Base-by-base conservation (phyloP, 2,797 vertebrate genomes). In the Rallus crepitans region DNA sequence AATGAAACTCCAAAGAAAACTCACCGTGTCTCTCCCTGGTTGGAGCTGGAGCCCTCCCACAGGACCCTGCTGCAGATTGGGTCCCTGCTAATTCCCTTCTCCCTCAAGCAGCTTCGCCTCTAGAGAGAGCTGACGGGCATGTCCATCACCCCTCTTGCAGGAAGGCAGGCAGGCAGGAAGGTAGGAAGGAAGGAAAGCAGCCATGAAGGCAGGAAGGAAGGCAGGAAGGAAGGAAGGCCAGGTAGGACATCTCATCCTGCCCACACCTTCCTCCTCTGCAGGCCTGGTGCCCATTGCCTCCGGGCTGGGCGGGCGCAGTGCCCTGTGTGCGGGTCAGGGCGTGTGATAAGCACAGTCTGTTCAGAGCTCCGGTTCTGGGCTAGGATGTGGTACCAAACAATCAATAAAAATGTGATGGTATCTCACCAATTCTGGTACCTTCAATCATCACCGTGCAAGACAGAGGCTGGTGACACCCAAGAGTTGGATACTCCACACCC, bases 331-430 rank as follows among this genome's bases (percentile, higher is more conserved):
- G 24, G 40, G 45, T 21, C 42, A 8, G 16, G 42, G 42, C 17
- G 42, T 42, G 42, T 8, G 42, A 42, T 42, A 4, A 18, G 42
- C 42, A 18, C 48, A 15, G 53, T 75, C 78, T 93, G 71, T 90
- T 84, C 60, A 57, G 65, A 86, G 48, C 81, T 42, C 75, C 73
- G 6, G 60, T 64, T 12, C 31, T 2, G 5, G 72, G 79, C 35
- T 69, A 82, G 80, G 35, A 47, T 40, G 23, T 0, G 8, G 47
- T 50, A 50, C 28, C 73, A 61, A 88, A 66, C 57, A 52, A 45
- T 89, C 81, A 90, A 96, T 82, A 85, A 64, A 76, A 48, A 14
- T 5, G 79, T 40, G 92, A 91, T 93, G 31, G 1, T 90, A 90
- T 94, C 94, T 89, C 64, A 25, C 24, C 75, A 25, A 1, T 25